Evolutionary conservation across 2,888 invertebrate species (phyloP), one percentile per base, ranked within the genome.

Genomic region (Melanotus villosus): DNA sequence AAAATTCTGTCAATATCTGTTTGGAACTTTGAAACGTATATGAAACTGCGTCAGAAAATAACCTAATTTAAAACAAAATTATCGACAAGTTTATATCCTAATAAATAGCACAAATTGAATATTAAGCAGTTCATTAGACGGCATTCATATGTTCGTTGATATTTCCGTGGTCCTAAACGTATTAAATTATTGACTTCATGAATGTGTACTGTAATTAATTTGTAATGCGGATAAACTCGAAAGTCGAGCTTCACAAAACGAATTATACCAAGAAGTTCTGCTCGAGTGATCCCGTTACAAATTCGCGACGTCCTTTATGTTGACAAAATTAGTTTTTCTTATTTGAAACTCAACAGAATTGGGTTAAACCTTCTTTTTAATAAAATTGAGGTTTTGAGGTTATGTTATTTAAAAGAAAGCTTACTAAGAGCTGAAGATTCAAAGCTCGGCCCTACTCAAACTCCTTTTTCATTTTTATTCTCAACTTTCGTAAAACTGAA

Each of bases 121-220:
- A 16, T 50, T 23, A 38, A 41, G 43, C 38, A 38, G 52, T 34
- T 68, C 68, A 62, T 68, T 68, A 68, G 62, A 23, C 30, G 10
- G 45, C 45, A 68, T 68, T 68, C 68, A 68, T 57, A 26, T 45
- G 21, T 56, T 57, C 47, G 43, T 36, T 41, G 52, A 62, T 45
- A 52, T 60, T 43, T 60, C 12, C 60, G 47, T 5, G 32, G 45
- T n/a, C 9, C 52, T 1, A n/a, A 12, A 34, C 34, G 52, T 60
- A 67, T 60, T 62, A 30, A 67, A 62, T 67, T 67, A 67, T 60
- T 45, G 21, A 32, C 45, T 26, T 30, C 21, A 21, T 50, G 66
- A 66, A 52, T 67, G 54, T 45, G 19, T 30, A 34, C 14, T 36
- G 32, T 62, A 67, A 67, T 62, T 60, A 54, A 43, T 45, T 60